Evolutionary conservation across 2,797 vertebrate species (phyloP), one percentile per base, ranked within the genome.

Genomic region (Zenarchopterus dispar): DNA sequence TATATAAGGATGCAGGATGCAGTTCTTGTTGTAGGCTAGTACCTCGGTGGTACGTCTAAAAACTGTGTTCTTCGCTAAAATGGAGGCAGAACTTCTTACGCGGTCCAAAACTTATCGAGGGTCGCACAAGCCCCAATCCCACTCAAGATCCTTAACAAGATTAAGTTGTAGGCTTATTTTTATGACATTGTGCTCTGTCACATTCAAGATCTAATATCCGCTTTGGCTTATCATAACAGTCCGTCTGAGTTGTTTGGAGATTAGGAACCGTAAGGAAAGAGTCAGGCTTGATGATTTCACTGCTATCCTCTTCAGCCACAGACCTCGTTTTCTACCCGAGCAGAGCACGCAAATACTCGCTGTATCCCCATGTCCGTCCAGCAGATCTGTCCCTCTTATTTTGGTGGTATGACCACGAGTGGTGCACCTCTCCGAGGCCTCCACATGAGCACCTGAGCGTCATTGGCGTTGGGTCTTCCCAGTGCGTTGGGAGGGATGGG

Each of bases 371-470:
- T 93, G 94, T 87, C 94, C 93, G 56, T 95, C 92, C 73, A 93
- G 93, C 65, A 91, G n/a, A 93, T 62, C 2, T 24, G 5, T 39
- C 33, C 39, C 67, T 48, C 23, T 83, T 96, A 97, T 90, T 99
- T 99, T 68, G 97, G 94, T 51, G 98, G 97, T 88, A 99, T 99
- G 66, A 99, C 97, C 0, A 99, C 95, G 15, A 99, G 94, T 3
- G 97, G 96, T 0, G 93, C 93, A 41, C 98, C 98, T 83, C 97
- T 93, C 86, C 97, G 94, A 23, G 97, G 98, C 74, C 98, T 95
- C 98, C 98, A 99, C 98, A 99, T 99, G 72, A 99, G 93, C 86
- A 99, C 97, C 86, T 99, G 98, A 88, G 98, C 98, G 5, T 99
- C 97, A 1, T 99, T 99, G 93, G 98, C 98, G 0, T 99, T 99